These are phyloP conservation scores for Peromyscus maniculatus DNA, from an alignment of 2,113 vertebrate genomes.

Conservation along the genomic window DNA sequence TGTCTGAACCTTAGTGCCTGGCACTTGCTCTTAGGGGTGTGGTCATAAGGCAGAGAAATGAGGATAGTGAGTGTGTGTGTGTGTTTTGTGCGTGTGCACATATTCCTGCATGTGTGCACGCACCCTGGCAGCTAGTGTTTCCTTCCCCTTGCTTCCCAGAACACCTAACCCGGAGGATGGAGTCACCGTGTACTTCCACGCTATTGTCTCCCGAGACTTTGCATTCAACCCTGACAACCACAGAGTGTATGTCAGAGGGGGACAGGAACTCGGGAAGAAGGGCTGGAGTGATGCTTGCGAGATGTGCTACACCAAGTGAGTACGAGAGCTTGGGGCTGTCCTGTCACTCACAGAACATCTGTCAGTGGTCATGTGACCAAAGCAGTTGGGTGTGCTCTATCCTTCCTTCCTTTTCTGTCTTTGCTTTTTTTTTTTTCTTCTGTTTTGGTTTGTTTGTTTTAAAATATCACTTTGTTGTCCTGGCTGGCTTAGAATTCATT, in stretches of 20 bases:
- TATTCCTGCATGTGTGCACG: too few species aligned
- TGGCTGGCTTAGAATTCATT: not conserved
- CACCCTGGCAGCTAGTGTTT: not conserved
- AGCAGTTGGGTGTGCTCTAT: not conserved
- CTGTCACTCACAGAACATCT: not conserved
- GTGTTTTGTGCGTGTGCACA: not conserved
- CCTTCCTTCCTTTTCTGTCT: not conserved
- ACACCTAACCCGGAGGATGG: not conserved
- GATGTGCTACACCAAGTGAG: conserved; percentile 81
- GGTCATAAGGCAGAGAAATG: accelerated
- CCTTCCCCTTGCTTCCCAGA: conserved; percentile 47
- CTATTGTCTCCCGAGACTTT: conserved; percentile 93
- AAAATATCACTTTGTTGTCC: not conserved
- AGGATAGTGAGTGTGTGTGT: not conserved
- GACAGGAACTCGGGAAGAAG: accelerated
- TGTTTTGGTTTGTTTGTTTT: not conserved
- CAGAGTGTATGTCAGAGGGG: conserved; percentile 86
- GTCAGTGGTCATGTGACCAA: not conserved
- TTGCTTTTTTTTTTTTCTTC: not conserved
- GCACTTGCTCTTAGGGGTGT: not conserved
- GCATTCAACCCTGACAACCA: conserved; percentile 80
- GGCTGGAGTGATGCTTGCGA: conserved; percentile 74
- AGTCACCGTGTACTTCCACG: conserved; percentile 93
- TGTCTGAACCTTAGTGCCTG: accelerated
- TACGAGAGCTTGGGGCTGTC: not conserved